Evolutionary conservation across 1,140 invertebrate genomes (phyloP), one percentile per base, ranked within the genome.

Genomic region (Neodiprion fabricii): DNA sequence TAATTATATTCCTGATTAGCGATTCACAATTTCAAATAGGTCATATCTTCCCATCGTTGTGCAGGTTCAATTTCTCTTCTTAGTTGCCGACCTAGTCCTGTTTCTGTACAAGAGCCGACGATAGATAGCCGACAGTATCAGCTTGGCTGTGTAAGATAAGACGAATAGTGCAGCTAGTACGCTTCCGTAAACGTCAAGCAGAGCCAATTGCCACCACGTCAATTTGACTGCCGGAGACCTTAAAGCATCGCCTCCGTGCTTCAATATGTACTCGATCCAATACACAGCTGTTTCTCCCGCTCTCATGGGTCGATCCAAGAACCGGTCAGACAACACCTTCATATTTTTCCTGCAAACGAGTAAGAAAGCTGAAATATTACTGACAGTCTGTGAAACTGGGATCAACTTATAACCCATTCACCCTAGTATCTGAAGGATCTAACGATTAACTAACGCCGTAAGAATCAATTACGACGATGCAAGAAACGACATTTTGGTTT

Each of bases 231-330:
- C 84, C 12, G 85, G 79, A 0, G 88, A 86, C 61, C 84, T 83
- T 0, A 91, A 79, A 74, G 87, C 86, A 48, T 82, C 78, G 0
- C 87, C 88, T 17, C 89, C 90, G 14, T 89, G 84, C 8, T 87
- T 83, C 11, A 87, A 77, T 40, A 91, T 81, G 74, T 89, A 87
- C 71, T 88, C 84, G 4, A 82, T 80, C 85, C 85, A 87, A 71
- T 77, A 88, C 1, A 81, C 75, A 0, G 84, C 86, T 0, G 79
- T 82, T 9, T 87, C 82, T 49, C 81, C 40, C 12, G 85, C 68
- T 73, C 81, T 50, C 74, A 82, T 70, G 47, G 82, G 82, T 70
- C 80, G 78, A 72, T 89, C 86, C 11, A 74, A 72, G 70, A 76
- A 73, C 53, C 53, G 53, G 5, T 12, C n/a, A 0, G 89, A 89